Conservation (phyloP, 2,888 invertebrate genomes). For the Netelia fuscicornis region DNA sequence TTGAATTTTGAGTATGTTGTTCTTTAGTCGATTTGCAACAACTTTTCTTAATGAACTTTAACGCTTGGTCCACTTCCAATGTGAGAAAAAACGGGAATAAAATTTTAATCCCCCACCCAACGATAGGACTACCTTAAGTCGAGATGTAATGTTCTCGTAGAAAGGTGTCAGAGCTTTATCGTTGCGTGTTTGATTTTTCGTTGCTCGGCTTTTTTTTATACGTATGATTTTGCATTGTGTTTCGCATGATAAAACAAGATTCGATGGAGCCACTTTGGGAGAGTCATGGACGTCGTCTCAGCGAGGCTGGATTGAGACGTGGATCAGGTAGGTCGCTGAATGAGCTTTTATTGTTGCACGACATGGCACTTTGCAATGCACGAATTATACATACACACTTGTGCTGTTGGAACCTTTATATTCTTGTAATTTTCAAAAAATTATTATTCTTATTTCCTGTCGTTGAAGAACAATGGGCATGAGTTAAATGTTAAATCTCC, state of each 20-base stretch:
- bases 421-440: not conserved
- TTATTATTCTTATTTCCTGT: not conserved
- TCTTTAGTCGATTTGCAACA: too few relatives aligned
- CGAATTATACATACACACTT: not conserved
- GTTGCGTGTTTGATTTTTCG: constrained; percentile 46
- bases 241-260: constrained; percentile 83
- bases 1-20: too few relatives aligned
- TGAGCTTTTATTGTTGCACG: constrained; percentile 29
- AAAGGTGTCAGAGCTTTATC: constrained; percentile 5
- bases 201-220: constrained; percentile 19
- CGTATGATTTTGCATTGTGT: constrained; percentile 58
- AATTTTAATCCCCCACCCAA: too few relatives aligned
- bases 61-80: too few relatives aligned
- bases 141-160: constrained; percentile 16
- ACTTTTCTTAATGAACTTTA: too few relatives aligned
- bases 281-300: constrained; percentile 90
- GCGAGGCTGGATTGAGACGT: constrained; percentile 91
- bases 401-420: not conserved
- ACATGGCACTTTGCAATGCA: not conserved
- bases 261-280: constrained; percentile 92
- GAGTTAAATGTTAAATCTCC: constrained; percentile 9
- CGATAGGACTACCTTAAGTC: constrained; percentile 14
- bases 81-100: too few relatives aligned
- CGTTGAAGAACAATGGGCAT: not conserved
- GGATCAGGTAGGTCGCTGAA: constrained; percentile 89